These are phyloP conservation scores for Diarsia mendica DNA, from an alignment of 2,888 invertebrate species.

Conservation along the genomic window DNA sequence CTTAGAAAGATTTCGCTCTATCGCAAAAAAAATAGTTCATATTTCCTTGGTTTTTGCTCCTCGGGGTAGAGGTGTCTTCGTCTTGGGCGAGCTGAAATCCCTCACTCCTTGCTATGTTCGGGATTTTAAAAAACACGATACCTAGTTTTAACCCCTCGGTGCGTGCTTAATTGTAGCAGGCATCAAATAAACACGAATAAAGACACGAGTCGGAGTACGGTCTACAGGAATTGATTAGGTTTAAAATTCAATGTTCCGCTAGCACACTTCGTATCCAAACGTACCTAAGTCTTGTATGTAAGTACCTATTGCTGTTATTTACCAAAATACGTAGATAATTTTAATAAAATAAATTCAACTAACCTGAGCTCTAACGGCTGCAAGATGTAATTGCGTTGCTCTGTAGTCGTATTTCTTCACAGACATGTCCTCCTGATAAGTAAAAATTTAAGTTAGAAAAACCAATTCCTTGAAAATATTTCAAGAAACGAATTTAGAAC, in stretches of 20 bases:
- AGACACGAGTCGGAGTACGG: too few relatives aligned
- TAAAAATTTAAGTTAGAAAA: slow-evolving; percentile 21
- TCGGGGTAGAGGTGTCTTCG: neutral
- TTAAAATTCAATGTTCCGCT: neutral
- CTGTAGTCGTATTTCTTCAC: slow-evolving; percentile 98
- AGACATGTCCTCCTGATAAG: slow-evolving; percentile 96
- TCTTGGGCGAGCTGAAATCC: neutral
- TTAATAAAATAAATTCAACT: slow-evolving; percentile 70
- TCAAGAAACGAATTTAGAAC: neutral
- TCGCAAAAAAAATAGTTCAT: too few relatives aligned
- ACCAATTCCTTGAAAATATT: neutral
- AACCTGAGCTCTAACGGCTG: slow-evolving; percentile 98
- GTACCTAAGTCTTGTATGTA: neutral
- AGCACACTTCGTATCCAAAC: slow-evolving; percentile 13
- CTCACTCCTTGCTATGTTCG: neutral
- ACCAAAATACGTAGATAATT: neutral
- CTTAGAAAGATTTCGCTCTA: too few relatives aligned
- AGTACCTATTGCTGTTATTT: neutral
- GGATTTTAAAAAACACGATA: neutral
- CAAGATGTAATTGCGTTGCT: slow-evolving; percentile 96
- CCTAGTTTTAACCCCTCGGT: neutral
- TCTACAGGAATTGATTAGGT: too few relatives aligned
- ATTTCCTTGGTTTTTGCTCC: too few relatives aligned
- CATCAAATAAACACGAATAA: neutral
- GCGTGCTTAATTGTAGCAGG: neutral